Evolutionary conservation across 2,888 invertebrate genomes (phyloP).

Genomic region (Leptinotarsa rubiginosa): DNA sequence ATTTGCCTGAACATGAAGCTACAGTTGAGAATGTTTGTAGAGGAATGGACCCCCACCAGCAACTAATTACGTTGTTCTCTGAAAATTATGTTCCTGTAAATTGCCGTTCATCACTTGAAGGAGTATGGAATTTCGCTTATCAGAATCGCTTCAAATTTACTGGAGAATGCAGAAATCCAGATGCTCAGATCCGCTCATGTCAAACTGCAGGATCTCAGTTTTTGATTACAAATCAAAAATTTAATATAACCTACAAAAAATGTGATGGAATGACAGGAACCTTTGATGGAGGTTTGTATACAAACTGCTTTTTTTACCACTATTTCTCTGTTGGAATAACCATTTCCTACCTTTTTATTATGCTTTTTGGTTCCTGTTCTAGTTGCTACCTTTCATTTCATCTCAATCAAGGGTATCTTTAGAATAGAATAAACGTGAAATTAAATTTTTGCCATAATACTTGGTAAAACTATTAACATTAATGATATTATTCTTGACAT

Average conservation of each 20-base stretch:
- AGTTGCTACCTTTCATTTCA: too few relatives aligned
- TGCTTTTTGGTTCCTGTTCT: too few relatives aligned
- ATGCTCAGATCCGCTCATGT: slow-evolving; percentile 91
- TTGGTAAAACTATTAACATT: background rate
- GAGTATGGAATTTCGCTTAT: slow-evolving; percentile 93
- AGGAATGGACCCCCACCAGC: slow-evolving; percentile 81
- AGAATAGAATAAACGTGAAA: too few relatives aligned
- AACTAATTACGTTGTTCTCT: slow-evolving; percentile 86
- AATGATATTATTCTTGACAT: too few relatives aligned
- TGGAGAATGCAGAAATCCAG: slow-evolving; percentile 90
- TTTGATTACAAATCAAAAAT: slow-evolving; percentile 95
- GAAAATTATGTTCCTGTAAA: slow-evolving; percentile 92
- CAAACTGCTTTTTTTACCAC: background rate
- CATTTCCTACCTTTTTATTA: too few relatives aligned
- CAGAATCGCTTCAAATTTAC: slow-evolving; percentile 89
- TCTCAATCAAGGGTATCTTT: too few relatives aligned
- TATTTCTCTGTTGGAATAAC: too few relatives aligned
- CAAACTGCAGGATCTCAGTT: slow-evolving; percentile 97
- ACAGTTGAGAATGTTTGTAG: slow-evolving; percentile 82
- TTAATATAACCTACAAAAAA: slow-evolving; percentile 92
- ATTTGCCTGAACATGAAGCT: slow-evolving; percentile 74
- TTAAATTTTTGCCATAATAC: background rate
- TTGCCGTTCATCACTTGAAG: slow-evolving; percentile 92
- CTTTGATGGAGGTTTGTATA: slow-evolving; percentile 78
- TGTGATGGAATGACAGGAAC: slow-evolving; percentile 92